Conservation (phyloP, 2,797 vertebrate genomes). For the Nannoperca australis region DNA sequence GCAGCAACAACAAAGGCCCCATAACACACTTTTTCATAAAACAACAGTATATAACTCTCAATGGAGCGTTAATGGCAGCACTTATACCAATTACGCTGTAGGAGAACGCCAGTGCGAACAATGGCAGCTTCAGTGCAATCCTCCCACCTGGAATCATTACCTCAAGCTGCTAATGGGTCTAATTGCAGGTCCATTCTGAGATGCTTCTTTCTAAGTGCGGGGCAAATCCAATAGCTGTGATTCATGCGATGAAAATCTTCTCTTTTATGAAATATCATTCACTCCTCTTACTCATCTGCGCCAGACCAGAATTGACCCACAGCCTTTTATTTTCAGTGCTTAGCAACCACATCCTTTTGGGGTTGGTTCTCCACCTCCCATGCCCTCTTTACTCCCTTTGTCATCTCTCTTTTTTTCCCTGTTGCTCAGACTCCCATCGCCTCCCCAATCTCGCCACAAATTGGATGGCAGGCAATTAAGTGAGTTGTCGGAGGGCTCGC, state of each 20-base stretch:
- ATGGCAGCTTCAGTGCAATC: conserved; percentile 51
- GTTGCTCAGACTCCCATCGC: conserved; percentile 21
- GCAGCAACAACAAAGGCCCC: neutral
- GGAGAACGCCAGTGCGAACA: conserved; percentile 45
- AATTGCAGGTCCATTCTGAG: conserved; percentile 61
- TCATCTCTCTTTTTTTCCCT: conserved; percentile 36
- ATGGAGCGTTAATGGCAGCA: conserved; percentile 65
- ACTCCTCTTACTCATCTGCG: conserved; percentile 15
- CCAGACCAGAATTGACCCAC: neutral
- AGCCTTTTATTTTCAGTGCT: conserved; percentile 36
- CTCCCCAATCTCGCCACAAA: conserved; percentile 62
- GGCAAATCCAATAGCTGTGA: conserved; percentile 32
- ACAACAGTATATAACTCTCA: conserved; percentile 37
- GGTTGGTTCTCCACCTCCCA: conserved; percentile 32
- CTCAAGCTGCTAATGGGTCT: conserved; percentile 60
- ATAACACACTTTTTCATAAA: conserved; percentile 30
- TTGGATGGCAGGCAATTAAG: conserved; percentile 80
- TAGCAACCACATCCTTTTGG: conserved; percentile 43
- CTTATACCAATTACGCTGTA: conserved; percentile 71
- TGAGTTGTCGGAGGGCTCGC: conserved; percentile 72
- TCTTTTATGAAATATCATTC: conserved; percentile 45
- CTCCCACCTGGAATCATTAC: conserved; percentile 72
- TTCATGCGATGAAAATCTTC: conserved; percentile 25
- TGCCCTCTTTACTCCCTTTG: conserved; percentile 40
- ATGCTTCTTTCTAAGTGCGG: conserved; percentile 17